Evolutionary conservation across 2,113 vertebrate genomes (phyloP), one percentile per base, ranked within the genome.

Genomic region (Fulmarus glacialis): DNA sequence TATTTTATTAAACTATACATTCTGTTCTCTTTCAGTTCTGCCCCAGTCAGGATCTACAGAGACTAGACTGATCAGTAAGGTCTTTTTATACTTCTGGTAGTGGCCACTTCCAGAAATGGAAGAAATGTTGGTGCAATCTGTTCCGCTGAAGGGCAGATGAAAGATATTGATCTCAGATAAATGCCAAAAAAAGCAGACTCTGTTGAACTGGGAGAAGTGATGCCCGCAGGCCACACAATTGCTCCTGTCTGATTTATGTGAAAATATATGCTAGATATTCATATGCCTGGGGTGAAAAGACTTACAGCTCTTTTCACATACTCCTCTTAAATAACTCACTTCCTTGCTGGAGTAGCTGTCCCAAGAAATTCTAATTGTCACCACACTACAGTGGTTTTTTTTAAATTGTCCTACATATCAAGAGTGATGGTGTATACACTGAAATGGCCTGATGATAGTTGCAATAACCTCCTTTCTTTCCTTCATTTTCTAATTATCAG

Each of bases 301-400:
- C 30, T 47, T 68, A 32, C 20, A 82, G 63, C 36, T 56, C 63
- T 84, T 87, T 64, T 26, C 26, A 60, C 8, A 3, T 48, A 4
- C 12, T 56, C 1, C 13, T 80, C 45, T 81, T 43, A 59, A 84
- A 29, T 53, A 58, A 24, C 21, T 81, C 16, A 43, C 53, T 68
- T 77, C 9, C 3, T 16, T 43, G 29, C 18, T 27, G 89, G 55
- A 62, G 7, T 59, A 83, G 58, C 53, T 32, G 62, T 26, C 55
- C 70, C 42, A 45, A 36, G 26, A 45, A 56, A 81, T 71, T n/a
- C 60, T 26, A 24, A 63, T 17, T 81, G 40, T 50, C 40, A 47
- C 26, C 30, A 17, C 2, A 5, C 7, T 3, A 11, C 6, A 18
- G 29, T 55, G 27, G 0, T n/a, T 60, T 40, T 11, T 29, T 4